Evolutionary conservation across 2,797 vertebrate species (phyloP).

Genomic region (Danio tinwini): DNA sequence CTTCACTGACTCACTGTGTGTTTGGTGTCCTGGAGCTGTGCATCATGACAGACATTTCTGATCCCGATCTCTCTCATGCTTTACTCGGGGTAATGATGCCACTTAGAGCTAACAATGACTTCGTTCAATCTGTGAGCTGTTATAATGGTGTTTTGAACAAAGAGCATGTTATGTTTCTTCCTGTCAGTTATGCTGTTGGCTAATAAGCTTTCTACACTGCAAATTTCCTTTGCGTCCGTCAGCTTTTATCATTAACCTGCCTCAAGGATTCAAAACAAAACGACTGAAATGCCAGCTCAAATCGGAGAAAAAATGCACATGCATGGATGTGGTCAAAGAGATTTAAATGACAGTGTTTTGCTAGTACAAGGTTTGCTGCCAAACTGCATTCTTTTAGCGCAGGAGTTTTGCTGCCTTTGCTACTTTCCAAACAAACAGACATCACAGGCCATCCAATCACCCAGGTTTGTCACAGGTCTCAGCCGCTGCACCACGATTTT

Average conservation of each 20-base stretch:
- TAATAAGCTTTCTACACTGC: slow-evolving; percentile 3
- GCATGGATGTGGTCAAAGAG: background rate
- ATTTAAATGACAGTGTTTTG: slow-evolving; percentile 27
- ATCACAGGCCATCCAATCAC: slow-evolving; percentile 27
- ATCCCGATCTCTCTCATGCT: slow-evolving; percentile 54
- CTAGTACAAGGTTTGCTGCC: background rate
- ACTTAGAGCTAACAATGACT: slow-evolving; percentile 29
- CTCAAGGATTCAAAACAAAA: slow-evolving; percentile 12
- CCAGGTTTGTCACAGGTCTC: slow-evolving; percentile 8
- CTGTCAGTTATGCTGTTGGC: slow-evolving; percentile 16
- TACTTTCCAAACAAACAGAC: slow-evolving; percentile 25
- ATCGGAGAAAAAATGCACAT: slow-evolving; percentile 16
- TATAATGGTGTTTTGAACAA: slow-evolving; percentile 32
- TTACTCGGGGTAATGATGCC: slow-evolving; percentile 5
- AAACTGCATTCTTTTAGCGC: background rate
- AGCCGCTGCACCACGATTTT: background rate
- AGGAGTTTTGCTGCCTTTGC: slow-evolving; percentile 12
- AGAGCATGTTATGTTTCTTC: background rate
- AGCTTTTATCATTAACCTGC: slow-evolving; percentile 25
- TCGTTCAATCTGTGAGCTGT: slow-evolving; percentile 23
- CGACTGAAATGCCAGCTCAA: slow-evolving; percentile 3
- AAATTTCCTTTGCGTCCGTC: slow-evolving; percentile 1
- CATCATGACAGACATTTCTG: slow-evolving; percentile 65
- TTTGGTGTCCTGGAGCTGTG: slow-evolving; percentile 55
- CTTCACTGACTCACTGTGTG: slow-evolving; percentile 61